Evolutionary conservation across 2,888 invertebrate genomes (phyloP), one percentile per base, ranked within the genome.

Genomic region (Pomacea canaliculata): DNA sequence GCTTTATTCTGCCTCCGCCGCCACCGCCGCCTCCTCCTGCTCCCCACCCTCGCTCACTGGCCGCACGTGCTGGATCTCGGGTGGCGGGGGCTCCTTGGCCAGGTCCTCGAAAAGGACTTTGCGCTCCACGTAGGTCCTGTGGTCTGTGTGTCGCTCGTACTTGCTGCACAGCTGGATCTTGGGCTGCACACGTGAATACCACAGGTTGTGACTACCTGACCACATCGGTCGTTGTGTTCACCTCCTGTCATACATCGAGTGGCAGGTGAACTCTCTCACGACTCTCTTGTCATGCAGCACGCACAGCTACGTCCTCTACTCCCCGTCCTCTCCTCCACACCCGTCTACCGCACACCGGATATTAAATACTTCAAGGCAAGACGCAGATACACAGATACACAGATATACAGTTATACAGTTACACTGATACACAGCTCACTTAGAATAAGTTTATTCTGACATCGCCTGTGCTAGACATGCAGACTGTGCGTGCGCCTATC

Each of bases 151-250:
- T 12, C 90, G 82, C 81, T 91, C 91, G 81, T 90, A 91, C 81
- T 91, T 89, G 82, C 90, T 91, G 88, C 88, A 91, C 82, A 91
- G 85, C 79, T 86, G 85, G 74, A 91, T 88, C 85, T 90, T 90
- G 49, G 89, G 89, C 89, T 89, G 83, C 3, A 62, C 19, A 67
- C 16, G 66, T 18, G 18, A 27, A 18, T n/a, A 67, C 37, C 8
- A 27, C 37, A 27, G 16, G 37, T 16, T 67, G n/a, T 7, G 27
- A 8, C 66, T 37, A 16, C 27, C 9, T 16, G 7, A 67, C 10
- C 7, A 67, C 7, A 8, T 10, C 16, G 37, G 46, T 7, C 8
- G 37, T 23, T 67, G 46, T 9, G 2, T 7, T 16, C 27, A 66
- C 8, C 13, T n/a, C 16, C 5, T 23, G 66, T 23, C 23, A 46